Evolutionary conservation across 2,888 invertebrate genomes (phyloP), one percentile per base, ranked within the genome.

Genomic region (Colletes collaris): DNA sequence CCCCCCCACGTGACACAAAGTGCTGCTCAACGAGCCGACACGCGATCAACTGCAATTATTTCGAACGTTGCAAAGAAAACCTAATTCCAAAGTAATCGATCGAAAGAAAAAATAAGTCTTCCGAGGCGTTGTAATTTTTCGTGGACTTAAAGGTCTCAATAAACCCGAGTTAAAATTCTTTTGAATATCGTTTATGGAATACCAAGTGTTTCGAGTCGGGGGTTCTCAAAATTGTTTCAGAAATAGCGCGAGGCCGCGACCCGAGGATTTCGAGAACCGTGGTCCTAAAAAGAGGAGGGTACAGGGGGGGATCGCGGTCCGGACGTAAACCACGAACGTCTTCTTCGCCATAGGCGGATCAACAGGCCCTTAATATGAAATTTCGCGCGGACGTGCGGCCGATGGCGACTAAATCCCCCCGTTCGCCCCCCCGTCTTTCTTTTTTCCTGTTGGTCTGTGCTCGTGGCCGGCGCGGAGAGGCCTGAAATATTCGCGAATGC

Each of bases 401-500:
- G 67, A 77, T 68, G 60, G 73, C 71, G 58, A n/a, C 67, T 75
- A 59, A 64, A 71, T 65, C 73, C 67, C 60, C 35, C 27, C 49
- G 13, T 11, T 49, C 63, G 40, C 27, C 58, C 27, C 52, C 62
- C 27, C 58, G 40, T 65, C 40, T 46, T 50, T 62, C 60, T 52
- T 73, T 55, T 65, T 37, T 46, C 8, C 55, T 27, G 65, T 10
- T 35, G 55, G 35, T 55, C 27, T 11, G 44, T 58, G 49, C 46
- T 13, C 44, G 68, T 52, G 53, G 59, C 27, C 65, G 65, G 70
- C 69, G 85, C 74, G 83, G 79, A 81, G 83, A 83, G 85, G 72
- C 77, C 85, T 88, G 85, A 90, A 89, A 89, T 90, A 90, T 90
- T 90, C 89, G 86, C 85, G 87, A 78, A 87, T 87, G 88, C 89